These are phyloP conservation scores for Sebastes cheni DNA, from an alignment of 2,797 vertebrate species.

Conservation along the genomic window DNA sequence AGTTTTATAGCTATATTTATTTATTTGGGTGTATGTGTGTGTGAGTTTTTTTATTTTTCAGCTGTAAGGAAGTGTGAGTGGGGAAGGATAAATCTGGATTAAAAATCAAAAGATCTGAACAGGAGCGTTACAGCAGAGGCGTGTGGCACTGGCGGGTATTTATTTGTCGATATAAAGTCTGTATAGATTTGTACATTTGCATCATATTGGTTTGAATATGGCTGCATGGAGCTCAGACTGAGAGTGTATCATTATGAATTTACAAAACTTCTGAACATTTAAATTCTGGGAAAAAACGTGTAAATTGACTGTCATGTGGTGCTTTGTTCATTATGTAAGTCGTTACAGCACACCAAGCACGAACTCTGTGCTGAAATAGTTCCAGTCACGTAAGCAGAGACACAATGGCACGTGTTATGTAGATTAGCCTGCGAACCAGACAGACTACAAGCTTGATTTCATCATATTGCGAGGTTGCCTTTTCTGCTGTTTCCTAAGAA, in stretches of 20 bases:
- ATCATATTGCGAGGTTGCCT: background rate
- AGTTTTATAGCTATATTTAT: background rate
- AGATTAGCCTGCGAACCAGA: slow-evolving; percentile 32
- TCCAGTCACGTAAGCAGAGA: slow-evolving; percentile 11
- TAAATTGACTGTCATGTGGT: slow-evolving; percentile 23
- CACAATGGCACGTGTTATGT: slow-evolving; percentile 47
- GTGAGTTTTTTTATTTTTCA: background rate
- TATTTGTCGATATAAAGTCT: background rate
- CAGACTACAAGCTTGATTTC: slow-evolving; percentile 44
- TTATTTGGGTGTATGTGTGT: background rate
- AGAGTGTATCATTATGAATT: background rate
- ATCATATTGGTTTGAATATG: background rate
- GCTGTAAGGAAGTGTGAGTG: background rate
- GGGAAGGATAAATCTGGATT: background rate
- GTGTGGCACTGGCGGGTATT: background rate
- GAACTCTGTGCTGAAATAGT: slow-evolving; percentile 6
- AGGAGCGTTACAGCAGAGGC: background rate
- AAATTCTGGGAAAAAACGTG: background rate
- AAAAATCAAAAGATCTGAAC: background rate
- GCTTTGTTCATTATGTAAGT: slow-evolving; percentile 32
- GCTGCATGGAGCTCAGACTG: background rate
- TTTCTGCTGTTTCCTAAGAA: background rate
- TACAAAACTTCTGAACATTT: background rate
- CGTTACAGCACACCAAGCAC: background rate
- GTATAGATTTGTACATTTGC: background rate